Percentiles rank a stretch among this genome's conserved stretches.
Evolutionary conservation across 2,113 vertebrate species (phyloP).

Genomic region (Cricetomys ansorgei): DNA sequence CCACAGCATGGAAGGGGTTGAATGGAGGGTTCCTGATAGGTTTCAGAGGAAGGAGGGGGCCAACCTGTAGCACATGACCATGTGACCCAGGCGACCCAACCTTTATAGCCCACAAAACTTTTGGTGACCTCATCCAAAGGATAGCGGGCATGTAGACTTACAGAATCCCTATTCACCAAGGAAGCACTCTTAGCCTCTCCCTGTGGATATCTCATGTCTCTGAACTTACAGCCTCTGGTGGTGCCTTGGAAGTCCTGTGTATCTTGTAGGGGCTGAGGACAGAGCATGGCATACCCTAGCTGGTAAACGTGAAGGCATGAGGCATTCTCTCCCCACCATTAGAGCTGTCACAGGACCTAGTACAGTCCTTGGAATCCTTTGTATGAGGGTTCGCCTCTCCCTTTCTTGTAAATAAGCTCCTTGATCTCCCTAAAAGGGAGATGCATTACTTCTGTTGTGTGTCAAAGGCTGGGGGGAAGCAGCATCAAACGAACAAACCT

Average conservation of each 20-base stretch:
- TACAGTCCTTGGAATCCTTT: background rate
- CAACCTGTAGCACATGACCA: too few species aligned
- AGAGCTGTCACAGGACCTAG: background rate
- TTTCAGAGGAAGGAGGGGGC: background rate
- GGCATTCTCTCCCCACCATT: background rate
- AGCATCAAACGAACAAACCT: too few species aligned
- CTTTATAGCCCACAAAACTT: background rate
- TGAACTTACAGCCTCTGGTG: background rate
- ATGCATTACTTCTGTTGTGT: background rate
- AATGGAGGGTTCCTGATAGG: background rate
- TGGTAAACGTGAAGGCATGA: background rate
- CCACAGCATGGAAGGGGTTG: too few species aligned
- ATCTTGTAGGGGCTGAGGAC: background rate
- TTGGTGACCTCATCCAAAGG: background rate
- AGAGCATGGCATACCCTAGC: background rate
- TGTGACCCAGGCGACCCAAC: too few species aligned
- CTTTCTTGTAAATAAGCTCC: background rate
- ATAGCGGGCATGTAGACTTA: background rate
- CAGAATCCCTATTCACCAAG: background rate
- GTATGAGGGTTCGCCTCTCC: background rate
- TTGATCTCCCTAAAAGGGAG: background rate
- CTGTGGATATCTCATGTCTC: background rate
- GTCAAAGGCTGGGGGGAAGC: background rate
- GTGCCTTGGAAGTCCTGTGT: background rate
- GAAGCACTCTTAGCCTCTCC: background rate